These are phyloP conservation scores for Sepiola atlantica DNA, from an alignment of 2,888 invertebrate genomes.

Conservation along the genomic window DNA sequence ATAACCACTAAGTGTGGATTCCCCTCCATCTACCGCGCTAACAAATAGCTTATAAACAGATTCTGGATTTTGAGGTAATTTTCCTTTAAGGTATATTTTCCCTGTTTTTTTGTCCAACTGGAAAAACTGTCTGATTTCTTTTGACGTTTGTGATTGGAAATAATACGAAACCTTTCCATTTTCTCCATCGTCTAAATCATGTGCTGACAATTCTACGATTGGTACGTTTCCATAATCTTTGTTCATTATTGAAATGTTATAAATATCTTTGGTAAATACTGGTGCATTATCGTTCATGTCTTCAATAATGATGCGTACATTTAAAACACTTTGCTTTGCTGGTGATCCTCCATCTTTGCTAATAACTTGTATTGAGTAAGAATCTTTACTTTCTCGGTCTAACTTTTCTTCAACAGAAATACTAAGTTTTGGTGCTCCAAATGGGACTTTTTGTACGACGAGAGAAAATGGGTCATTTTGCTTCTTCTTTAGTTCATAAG, in stretches of 20 bases:
- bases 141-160: background rate
- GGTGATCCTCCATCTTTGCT: background rate
- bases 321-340: background rate
- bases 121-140: background rate
- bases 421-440: background rate
- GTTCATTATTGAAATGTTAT: background rate
- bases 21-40: too few relatives aligned
- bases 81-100: too few relatives aligned
- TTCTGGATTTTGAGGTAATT: too few relatives aligned
- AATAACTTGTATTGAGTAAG: background rate
- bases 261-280: background rate
- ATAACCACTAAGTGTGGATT: too few relatives aligned
- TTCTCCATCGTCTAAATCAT: constrained; percentile 5
- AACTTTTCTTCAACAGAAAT: constrained; percentile 7
- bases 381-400: background rate
- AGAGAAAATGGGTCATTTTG: background rate
- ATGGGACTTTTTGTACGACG: background rate
- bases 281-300: background rate
- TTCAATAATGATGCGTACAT: background rate
- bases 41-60: too few relatives aligned
- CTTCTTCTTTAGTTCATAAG: background rate
- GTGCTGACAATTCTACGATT: constrained; percentile 43
- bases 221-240: constrained; percentile 51
- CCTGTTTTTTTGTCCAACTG: background rate
- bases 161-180: background rate